These are phyloP conservation scores for Tilapia sparmanii DNA, from an alignment of 2,113 vertebrate genomes.

Conservation along the genomic window DNA sequence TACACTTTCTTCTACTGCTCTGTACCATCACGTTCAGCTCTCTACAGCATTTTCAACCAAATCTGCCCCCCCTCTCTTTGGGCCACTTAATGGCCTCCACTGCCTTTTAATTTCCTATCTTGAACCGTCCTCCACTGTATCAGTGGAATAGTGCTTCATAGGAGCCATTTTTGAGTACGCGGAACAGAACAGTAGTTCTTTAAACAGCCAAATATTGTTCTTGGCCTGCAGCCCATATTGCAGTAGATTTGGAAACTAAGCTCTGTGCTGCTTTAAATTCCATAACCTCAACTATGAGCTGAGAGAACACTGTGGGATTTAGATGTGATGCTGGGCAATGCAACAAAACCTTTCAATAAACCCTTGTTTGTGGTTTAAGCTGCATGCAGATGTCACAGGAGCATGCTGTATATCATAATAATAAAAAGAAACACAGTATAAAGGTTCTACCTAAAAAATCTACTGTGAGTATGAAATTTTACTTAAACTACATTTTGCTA, in stretches of 20 bases:
- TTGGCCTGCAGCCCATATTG: background rate
- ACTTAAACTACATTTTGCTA: background rate
- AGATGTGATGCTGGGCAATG: background rate
- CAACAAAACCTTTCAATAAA: background rate
- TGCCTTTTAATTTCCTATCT: background rate
- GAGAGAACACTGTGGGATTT: background rate
- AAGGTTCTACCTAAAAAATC: background rate
- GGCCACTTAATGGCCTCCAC: background rate
- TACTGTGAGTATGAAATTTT: background rate
- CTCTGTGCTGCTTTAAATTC: background rate
- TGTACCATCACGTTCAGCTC: background rate
- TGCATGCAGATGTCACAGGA: background rate
- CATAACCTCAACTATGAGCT: background rate
- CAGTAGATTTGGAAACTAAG: background rate
- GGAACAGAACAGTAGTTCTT: background rate
- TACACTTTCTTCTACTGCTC: background rate
- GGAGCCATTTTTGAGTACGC: background rate
- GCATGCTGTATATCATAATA: background rate
- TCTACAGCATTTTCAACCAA: background rate
- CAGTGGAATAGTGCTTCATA: background rate
- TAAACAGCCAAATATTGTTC: conserved; percentile 2
- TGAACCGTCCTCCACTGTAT: background rate
- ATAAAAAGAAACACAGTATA: background rate
- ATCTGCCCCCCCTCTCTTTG: background rate
- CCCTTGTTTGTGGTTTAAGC: background rate